Base-by-base conservation (phyloP, 2,113 vertebrate species). In the Hypanus sabinus region DNA sequence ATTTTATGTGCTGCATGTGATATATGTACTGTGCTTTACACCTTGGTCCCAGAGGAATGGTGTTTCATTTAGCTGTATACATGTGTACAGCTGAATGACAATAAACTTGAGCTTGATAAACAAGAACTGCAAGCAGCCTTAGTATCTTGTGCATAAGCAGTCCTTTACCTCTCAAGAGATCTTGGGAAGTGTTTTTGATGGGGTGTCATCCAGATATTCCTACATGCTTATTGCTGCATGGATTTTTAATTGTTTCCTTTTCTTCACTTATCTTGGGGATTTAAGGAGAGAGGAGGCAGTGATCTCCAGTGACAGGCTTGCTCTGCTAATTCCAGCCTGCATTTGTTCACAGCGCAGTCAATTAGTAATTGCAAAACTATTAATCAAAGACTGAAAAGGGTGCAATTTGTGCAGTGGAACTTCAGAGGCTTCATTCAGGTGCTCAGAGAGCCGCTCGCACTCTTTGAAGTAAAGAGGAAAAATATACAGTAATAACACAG, bases 301-400 rank as follows among this genome's bases (percentile, higher is more conserved):
- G 70, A 93, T 73, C 20, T 27, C 20, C 22, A 73, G 73, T 93
- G 68, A 30, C 68, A 92, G 0, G 8, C 22, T 71, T 38, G 38
- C 65, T 46, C 33, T 92, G 22, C 57, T n/a, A 92, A 33, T 71
- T 92, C 65, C 68, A 46, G 36, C 20, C n/a, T 92, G 70, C 90
- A 92, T 14, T 92, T 92, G 65, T 38, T 92, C 90, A 92, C 65
- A 92, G 33, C 24, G 22, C 33, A 71, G 24, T 38, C 33, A 92
- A 38, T 92, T 92, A 92, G 62, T 92, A 18, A 92, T 92, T 71
- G 62, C 30, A 27, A 88, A n/a, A 88, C 55, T 88, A 88, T 88
- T 88, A 88, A 88, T 88, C 83, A 88, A 18, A 55, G 57, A 62
- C 33, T 71, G 46, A 91, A 71, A 71, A 24, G 68, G 33, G 22